phyloP scores from a whole-genome alignment of 2,113 vertebrate species.

The Nibea albiflora region DNA sequence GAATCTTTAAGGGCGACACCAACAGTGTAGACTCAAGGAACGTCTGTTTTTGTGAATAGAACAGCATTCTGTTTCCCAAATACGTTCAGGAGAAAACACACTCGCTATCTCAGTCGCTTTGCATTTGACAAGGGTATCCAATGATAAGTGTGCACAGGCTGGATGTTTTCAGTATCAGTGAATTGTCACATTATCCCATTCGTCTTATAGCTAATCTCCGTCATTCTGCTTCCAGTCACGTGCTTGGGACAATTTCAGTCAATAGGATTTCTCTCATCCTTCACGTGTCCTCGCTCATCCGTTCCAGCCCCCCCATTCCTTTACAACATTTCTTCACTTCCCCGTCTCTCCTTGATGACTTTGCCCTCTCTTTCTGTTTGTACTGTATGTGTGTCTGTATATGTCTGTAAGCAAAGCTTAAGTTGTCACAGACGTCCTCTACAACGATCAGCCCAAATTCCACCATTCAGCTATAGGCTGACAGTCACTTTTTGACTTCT shows the following conservation, averaged over 20 bases:
- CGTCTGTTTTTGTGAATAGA: slow-evolving; percentile 9
- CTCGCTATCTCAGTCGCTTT: not conserved
- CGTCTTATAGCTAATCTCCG: slow-evolving; percentile 34
- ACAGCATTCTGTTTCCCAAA: slow-evolving; percentile 1
- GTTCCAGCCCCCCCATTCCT: slow-evolving; percentile 24
- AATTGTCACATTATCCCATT: slow-evolving; percentile 19
- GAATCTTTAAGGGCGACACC: not conserved
- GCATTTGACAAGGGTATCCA: slow-evolving; percentile 14
- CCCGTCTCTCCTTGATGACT: not conserved
- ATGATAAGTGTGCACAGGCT: slow-evolving; percentile 5
- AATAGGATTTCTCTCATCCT: slow-evolving; percentile 50
- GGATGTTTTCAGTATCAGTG: slow-evolving; percentile 16
- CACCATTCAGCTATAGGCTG: slow-evolving; percentile 26
- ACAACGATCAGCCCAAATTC: slow-evolving; percentile 38
- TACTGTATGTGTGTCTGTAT: not conserved
- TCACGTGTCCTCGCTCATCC: slow-evolving; percentile 40
- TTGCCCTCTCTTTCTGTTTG: slow-evolving; percentile 10
- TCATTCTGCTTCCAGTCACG: slow-evolving; percentile 31
- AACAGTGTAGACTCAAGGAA: not conserved
- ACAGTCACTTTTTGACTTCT: slow-evolving; percentile 41
- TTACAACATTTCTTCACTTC: not conserved
- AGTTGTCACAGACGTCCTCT: slow-evolving; percentile 42
- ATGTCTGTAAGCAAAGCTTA: slow-evolving; percentile 26
- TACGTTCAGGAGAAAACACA: not conserved
- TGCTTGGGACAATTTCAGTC: slow-evolving; percentile 44